Base-by-base conservation (phyloP, 1,140 invertebrate genomes). In the Anastrepha ludens region DNA sequence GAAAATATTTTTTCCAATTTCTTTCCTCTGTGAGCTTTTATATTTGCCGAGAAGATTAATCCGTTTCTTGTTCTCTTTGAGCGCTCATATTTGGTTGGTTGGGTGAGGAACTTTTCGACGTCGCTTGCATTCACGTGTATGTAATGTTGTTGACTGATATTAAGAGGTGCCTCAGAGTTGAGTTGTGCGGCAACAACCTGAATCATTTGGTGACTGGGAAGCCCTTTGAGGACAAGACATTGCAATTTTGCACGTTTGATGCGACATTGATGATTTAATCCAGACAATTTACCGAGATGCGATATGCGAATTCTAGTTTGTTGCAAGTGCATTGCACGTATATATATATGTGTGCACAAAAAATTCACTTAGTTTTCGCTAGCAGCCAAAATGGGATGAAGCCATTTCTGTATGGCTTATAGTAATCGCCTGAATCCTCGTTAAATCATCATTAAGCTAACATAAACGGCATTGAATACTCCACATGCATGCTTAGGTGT, bases 191-290 rank as follows among this genome's bases (percentile, higher is more conserved):
- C 29, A 86, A 39, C 29, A 41, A 60, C 85, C 11, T n/a, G 39
- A 81, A 50, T 15, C 55, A 62, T 85, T 62, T 50, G 58, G 60
- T 60, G 59, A 55, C 59, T 78, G 59, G n/a, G n/a, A 81, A 55
- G 47, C 74, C 70, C 74, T 29, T 81, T 50, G 74, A 81, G 74
- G 44, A 81, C 74, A 41, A 81, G 74, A 81, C 74, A 55, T 81
- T 50, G 74, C 65, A 88, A 88, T 70, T 81, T 88, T 88, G 81
- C 87, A 85, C 87, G 62, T 88, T 86, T 88, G 87, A 86, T 86
- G 87, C 70, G 87, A 87, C 87, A 85, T 86, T 86, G 87, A 88
- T 88, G 67, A 59, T 88, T 88, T 78, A 88, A 88, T 88, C 65
- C 85, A 44, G 85, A 78, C 87, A 88, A 86, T 86, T 88, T 88